phyloP scores from a whole-genome alignment of 2,888 invertebrate species.

The Pseudococcus jackbeardsleyi region DNA sequence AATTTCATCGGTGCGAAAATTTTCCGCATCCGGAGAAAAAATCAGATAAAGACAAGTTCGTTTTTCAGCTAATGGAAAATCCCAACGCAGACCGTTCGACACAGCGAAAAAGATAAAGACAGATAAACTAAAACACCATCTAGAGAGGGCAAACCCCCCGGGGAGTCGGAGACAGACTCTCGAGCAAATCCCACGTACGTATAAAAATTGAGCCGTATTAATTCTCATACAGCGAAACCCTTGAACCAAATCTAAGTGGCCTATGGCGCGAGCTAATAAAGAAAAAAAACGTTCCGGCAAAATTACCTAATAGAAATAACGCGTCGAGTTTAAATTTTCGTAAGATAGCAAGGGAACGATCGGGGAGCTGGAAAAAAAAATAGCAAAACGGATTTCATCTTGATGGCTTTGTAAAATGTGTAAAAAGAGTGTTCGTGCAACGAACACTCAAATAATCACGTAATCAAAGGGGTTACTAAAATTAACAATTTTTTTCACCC shows the following conservation, averaged over 20 bases:
- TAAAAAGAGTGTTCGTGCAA: constrained; percentile 15
- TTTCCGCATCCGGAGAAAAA: not conserved
- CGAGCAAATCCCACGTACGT: constrained; percentile 19
- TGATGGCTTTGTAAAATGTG: constrained; percentile 24
- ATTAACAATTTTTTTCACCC: not conserved
- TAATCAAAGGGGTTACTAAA: constrained; percentile 23
- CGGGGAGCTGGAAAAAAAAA: not conserved
- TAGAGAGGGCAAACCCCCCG: not conserved
- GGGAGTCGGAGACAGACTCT: not conserved
- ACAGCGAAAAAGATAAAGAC: not conserved
- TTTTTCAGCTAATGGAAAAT: constrained; percentile 31
- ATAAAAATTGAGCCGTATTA: constrained; percentile 45
- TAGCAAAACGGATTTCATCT: constrained; percentile 30
- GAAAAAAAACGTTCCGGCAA: constrained; percentile 23
- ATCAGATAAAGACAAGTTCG: constrained; percentile 31
- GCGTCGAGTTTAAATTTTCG: constrained; percentile 27
- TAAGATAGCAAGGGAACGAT: not conserved
- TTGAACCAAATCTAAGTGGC: constrained; percentile 1
- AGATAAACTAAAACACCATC: not conserved
- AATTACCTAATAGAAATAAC: constrained; percentile 45
- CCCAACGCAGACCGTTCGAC: not conserved
- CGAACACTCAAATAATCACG: constrained; percentile 13
- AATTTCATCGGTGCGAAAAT: not conserved
- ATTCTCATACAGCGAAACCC: constrained; percentile 25
- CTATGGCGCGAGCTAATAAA: constrained; percentile 35